A percentile compares a stretch with the other conserved stretches of the same genome.
These are phyloP conservation scores for Grammomys surdaster DNA, from an alignment of 2,113 vertebrate species.

Conservation along the genomic window DNA sequence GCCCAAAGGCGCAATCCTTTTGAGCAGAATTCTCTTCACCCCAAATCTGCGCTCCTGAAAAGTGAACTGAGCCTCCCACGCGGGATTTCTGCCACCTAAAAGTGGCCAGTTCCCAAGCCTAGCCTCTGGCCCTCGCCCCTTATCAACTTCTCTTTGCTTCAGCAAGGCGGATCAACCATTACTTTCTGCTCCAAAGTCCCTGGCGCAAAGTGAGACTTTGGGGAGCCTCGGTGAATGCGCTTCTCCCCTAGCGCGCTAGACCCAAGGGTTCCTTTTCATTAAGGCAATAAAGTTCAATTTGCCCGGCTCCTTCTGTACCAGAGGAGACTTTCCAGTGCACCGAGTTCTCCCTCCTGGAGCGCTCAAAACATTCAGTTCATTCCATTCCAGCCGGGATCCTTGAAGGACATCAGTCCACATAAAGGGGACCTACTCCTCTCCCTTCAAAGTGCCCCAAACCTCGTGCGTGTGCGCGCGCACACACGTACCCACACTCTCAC, in stretches of 20 bases:
- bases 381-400: constrained; percentile 12
- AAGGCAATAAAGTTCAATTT: constrained; percentile 78
- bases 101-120: neutral
- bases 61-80: constrained; percentile 2
- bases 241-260: constrained; percentile 32
- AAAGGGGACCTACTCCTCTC: constrained; percentile 9
- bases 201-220: constrained; percentile 47
- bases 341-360: constrained; percentile 13
- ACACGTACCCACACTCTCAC: neutral
- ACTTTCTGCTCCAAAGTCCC: constrained; percentile 26
- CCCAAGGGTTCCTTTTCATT: constrained; percentile 42
- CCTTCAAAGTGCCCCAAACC: constrained; percentile 73
- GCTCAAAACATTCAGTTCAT: neutral
- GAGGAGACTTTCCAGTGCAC: neutral
- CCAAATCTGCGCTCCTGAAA: constrained; percentile 29
- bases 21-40: neutral
- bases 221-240: neutral
- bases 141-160: neutral
- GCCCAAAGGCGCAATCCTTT: neutral
- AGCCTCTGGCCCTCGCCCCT: neutral
- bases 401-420: constrained; percentile 75
- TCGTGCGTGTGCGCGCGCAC: neutral
- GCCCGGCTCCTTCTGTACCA: neutral
- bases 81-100: neutral
- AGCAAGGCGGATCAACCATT: neutral